These are phyloP conservation scores for Monarcha castaneiventris DNA, from an alignment of 2,113 vertebrate genomes.

Conservation along the genomic window DNA sequence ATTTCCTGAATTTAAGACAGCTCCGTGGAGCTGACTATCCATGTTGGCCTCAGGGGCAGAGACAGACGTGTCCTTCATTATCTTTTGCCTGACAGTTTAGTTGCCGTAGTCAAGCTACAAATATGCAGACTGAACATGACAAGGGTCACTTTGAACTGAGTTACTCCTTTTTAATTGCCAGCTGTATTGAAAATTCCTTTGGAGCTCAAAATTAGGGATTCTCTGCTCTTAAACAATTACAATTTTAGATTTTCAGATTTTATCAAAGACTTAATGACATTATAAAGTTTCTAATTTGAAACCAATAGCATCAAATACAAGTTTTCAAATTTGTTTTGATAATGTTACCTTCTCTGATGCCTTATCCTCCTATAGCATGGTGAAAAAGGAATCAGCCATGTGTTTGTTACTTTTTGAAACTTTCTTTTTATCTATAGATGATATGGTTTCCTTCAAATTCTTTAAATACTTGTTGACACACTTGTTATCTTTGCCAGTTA, in stretches of 20 bases:
- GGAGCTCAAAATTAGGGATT: not conserved
- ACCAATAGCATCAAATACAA: not conserved
- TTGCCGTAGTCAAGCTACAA: not conserved
- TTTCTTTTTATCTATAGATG: not conserved
- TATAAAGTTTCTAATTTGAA: not conserved
- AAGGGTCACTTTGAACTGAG: not conserved
- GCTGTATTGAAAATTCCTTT: not conserved
- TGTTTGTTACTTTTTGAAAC: not conserved
- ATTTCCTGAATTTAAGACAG: not conserved
- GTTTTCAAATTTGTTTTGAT: not conserved
- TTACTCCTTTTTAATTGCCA: not conserved
- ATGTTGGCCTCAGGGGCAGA: accelerated
- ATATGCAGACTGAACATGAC: not conserved
- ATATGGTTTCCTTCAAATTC: not conserved
- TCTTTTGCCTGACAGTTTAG: not conserved
- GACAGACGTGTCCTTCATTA: not conserved
- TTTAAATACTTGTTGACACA: not conserved
- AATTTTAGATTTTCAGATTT: not conserved
- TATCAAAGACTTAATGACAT: not conserved
- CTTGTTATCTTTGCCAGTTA: not conserved
- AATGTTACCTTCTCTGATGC: not conserved
- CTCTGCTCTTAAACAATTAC: not conserved
- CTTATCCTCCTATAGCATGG: not conserved
- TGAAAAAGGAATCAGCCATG: not conserved
- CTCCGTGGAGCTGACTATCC: not conserved